Evolutionary conservation across 2,113 vertebrate species (phyloP).

Genomic region (Dicrurus megarhynchus): DNA sequence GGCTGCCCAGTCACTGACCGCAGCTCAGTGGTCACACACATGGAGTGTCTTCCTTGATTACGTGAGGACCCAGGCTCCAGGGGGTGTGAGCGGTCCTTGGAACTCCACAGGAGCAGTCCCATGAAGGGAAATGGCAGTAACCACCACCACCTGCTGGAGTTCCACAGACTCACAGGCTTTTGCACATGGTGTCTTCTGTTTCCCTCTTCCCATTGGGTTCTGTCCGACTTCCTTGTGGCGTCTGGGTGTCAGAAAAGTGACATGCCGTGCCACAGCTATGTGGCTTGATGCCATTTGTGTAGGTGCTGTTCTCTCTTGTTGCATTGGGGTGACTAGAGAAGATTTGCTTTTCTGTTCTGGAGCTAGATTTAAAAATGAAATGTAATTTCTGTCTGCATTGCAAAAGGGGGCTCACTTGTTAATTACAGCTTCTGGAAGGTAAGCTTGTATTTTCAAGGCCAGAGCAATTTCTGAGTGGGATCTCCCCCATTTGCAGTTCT

Average conservation of each 20-base stretch:
- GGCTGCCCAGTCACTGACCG: neutral
- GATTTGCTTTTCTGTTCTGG: neutral
- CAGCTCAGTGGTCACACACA: neutral
- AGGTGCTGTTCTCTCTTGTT: neutral
- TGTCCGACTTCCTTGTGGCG: neutral
- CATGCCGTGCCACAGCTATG: neutral
- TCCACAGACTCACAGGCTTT: neutral
- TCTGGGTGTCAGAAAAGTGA: neutral
- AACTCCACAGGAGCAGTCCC: neutral
- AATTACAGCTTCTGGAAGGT: neutral
- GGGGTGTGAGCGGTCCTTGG: neutral
- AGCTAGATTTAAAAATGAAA: neutral
- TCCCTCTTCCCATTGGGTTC: neutral
- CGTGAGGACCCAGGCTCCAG: fast-evolving
- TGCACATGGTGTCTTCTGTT: neutral
- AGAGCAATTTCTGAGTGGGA: neutral
- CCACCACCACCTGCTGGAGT: neutral
- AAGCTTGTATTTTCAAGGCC: neutral
- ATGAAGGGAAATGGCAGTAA: neutral
- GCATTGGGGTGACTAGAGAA: neutral
- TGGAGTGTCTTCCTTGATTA: neutral
- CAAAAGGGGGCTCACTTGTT: neutral
- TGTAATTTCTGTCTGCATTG: neutral
- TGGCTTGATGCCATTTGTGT: neutral
- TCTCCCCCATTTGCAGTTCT: neutral